Evolutionary conservation across 2,113 vertebrate species (phyloP).

Genomic region (Xyliphius kryptos): DNA sequence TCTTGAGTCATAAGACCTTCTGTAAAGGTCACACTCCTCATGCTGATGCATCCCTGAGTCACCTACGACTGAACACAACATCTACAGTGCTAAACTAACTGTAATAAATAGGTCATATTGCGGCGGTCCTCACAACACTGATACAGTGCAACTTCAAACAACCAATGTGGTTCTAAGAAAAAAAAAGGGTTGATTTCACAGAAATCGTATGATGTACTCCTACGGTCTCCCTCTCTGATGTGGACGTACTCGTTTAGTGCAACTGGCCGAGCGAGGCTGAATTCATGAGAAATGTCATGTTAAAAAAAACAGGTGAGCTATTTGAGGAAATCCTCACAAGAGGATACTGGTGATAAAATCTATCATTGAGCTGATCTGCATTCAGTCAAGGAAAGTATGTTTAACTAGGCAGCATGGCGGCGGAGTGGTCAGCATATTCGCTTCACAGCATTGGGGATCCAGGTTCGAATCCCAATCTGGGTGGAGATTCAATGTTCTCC

Average conservation of each 20-base stretch:
- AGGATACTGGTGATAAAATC: slow-evolving; percentile 45
- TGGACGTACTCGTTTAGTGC: not conserved
- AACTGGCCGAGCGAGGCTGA: not conserved
- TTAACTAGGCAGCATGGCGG: not conserved
- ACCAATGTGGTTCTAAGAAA: slow-evolving; percentile 59
- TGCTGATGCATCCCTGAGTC: not conserved
- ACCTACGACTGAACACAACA: not conserved
- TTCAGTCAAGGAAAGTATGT: slow-evolving; percentile 24
- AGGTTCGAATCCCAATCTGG: not conserved
- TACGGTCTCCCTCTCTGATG: slow-evolving; percentile 25
- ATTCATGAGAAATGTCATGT: slow-evolving; percentile 1
- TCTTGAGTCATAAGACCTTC: slow-evolving; percentile 28
- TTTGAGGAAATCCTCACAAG: slow-evolving; percentile 31
- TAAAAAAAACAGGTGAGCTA: slow-evolving; percentile 33
- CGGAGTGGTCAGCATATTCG: not conserved
- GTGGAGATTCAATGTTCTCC: too few species aligned
- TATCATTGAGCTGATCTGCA: slow-evolving; percentile 41
- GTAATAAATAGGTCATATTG: slow-evolving; percentile 6
- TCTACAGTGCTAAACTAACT: not conserved
- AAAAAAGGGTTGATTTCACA: slow-evolving; percentile 61
- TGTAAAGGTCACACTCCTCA: not conserved
- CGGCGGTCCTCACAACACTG: slow-evolving; percentile 23
- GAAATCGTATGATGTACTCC: slow-evolving; percentile 54
- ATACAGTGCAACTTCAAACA: slow-evolving; percentile 32
- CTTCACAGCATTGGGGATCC: not conserved